Evolutionary conservation across 1,140 invertebrate genomes (phyloP).

Genomic region (Neodiprion fabricii): DNA sequence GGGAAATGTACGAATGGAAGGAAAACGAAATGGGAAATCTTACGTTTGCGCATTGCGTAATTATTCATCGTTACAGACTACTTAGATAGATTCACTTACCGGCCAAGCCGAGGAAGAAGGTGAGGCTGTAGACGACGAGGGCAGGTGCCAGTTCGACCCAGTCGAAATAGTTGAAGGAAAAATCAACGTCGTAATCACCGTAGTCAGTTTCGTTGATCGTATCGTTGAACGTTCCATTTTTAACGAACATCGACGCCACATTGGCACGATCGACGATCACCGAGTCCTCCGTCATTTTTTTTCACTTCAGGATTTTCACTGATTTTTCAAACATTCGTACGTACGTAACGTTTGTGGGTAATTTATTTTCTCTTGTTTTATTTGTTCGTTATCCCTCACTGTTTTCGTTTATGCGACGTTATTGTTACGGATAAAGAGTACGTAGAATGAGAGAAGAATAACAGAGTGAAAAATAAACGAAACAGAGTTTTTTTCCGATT

Average conservation of each 20-base stretch:
- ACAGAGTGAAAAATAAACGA: too few species aligned
- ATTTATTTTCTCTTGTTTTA: background rate
- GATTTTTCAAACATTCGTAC: background rate
- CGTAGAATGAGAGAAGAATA: too few species aligned
- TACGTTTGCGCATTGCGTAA: too few species aligned
- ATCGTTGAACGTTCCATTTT: constrained; percentile 24
- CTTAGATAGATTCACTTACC: constrained; percentile 60
- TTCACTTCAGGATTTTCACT: background rate
- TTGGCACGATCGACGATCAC: background rate
- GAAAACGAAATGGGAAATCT: background rate
- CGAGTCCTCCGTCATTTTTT: background rate
- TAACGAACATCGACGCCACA: background rate
- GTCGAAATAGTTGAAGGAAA: constrained; percentile 54
- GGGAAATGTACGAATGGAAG: background rate
- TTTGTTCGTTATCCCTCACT: background rate
- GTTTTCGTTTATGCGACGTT: background rate
- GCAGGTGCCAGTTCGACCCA: constrained; percentile 68
- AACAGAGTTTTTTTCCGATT: too few species aligned
- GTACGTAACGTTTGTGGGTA: background rate
- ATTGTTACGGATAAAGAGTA: too few species aligned
- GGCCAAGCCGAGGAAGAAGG: constrained; percentile 67
- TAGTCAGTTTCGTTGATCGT: constrained; percentile 37
- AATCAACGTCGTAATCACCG: constrained; percentile 57
- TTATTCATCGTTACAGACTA: too few species aligned
- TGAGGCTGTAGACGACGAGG: constrained; percentile 68